phyloP scores from a whole-genome alignment of 2,113 vertebrate species.

The Galbula dea region DNA sequence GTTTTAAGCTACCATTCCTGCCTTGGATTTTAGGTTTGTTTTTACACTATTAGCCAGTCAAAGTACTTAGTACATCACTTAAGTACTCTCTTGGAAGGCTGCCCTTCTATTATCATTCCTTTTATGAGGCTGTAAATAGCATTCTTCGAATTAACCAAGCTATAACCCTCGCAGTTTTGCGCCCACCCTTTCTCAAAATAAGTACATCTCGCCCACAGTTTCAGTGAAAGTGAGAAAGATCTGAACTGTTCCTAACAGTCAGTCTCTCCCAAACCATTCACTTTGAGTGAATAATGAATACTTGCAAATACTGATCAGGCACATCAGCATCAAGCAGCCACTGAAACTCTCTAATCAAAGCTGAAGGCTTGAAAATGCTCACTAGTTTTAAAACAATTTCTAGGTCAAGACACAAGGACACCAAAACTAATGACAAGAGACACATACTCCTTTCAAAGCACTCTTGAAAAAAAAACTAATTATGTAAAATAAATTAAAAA shows the following conservation, averaged over 20 bases:
- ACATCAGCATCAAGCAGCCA: not conserved
- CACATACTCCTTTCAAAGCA: not conserved
- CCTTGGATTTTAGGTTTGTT: not conserved
- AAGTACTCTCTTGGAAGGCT: slow-evolving; percentile 29
- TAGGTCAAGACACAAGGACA: slow-evolving; percentile 7
- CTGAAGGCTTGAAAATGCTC: not conserved
- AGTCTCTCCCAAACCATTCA: not conserved
- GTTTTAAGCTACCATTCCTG: not conserved
- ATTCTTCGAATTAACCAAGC: slow-evolving; percentile 49
- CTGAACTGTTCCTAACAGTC: not conserved
- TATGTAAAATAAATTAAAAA: not conserved
- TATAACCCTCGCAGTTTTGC: slow-evolving; percentile 27
- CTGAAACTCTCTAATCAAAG: not conserved
- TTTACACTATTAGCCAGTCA: not conserved
- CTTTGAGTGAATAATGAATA: not conserved
- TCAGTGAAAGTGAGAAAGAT: not conserved
- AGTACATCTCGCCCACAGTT: not conserved
- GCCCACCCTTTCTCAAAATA: not conserved
- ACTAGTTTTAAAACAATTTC: slow-evolving; percentile 26
- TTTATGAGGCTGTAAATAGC: slow-evolving; percentile 57
- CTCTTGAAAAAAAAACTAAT: not conserved
- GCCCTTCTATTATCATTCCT: slow-evolving; percentile 5
- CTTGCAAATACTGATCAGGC: not conserved
- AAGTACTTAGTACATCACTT: not conserved
- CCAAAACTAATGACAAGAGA: not conserved